phyloP scores from a whole-genome alignment of 2,113 vertebrate species.

The Pithys albifrons region DNA sequence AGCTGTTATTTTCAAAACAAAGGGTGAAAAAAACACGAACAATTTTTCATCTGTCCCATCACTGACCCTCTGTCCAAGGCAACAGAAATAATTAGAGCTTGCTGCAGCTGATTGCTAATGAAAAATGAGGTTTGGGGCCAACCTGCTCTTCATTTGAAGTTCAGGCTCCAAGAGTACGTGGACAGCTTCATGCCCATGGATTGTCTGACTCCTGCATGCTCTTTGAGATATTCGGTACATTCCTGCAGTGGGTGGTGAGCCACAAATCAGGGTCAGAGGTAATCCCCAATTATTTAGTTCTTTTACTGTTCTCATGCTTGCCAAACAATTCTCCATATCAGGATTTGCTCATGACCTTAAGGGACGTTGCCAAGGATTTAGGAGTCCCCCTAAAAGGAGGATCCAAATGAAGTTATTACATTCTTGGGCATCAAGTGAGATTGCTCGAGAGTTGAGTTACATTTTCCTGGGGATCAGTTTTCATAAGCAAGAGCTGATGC shows the following conservation, averaged over 20 bases:
- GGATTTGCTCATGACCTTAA: conserved; percentile 66
- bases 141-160: background rate
- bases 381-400: conserved; percentile 65
- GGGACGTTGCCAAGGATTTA: conserved; percentile 56
- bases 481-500: conserved; percentile 42
- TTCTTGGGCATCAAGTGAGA: conserved; percentile 45
- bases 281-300: conserved; percentile 66
- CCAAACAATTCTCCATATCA: conserved; percentile 47
- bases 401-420: conserved; percentile 25
- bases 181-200: background rate
- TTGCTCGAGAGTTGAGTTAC: conserved; percentile 42
- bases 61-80: conserved; percentile 1
- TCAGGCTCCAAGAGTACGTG: background rate
- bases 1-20: background rate
- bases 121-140: conserved; percentile 22
- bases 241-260: conserved; percentile 62
- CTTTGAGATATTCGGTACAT: conserved; percentile 45
- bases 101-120: background rate
- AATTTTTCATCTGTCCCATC: background rate
- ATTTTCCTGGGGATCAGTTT: conserved; percentile 52
- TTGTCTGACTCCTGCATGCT: conserved; percentile 24
- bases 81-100: background rate
- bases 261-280: conserved; percentile 54
- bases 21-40: background rate
- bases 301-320: conserved; percentile 45